Evolutionary conservation across 2,797 vertebrate genomes (phyloP).

Genomic region (Falco berigora): DNA sequence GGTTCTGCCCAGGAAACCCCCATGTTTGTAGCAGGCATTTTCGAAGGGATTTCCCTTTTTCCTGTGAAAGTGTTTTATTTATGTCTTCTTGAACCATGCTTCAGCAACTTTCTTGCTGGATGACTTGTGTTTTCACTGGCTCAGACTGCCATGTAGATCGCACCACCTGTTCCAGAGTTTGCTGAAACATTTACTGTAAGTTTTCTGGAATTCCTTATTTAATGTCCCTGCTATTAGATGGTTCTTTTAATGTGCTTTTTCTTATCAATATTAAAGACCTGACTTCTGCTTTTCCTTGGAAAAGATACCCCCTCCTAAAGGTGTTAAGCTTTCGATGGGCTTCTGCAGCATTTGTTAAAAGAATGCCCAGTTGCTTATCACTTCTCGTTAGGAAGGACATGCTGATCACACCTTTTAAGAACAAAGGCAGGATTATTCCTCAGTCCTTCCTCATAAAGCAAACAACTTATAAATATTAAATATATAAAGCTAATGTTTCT

Average conservation of each 20-base stretch:
- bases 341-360: slow-evolving; percentile 25
- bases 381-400: slow-evolving; percentile 35
- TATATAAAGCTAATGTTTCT: background rate
- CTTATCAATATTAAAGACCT: slow-evolving; percentile 40
- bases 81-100: slow-evolving; percentile 17
- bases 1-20: slow-evolving; percentile 11
- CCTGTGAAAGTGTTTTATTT: slow-evolving; percentile 28
- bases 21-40: background rate
- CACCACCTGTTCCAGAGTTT: slow-evolving; percentile 58
- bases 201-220: slow-evolving; percentile 37
- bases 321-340: slow-evolving; percentile 12
- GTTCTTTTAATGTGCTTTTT: slow-evolving; percentile 12
- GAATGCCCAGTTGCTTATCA: slow-evolving; percentile 46
- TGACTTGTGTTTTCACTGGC: slow-evolving; percentile 60
- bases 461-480: slow-evolving; percentile 49
- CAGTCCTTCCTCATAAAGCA: slow-evolving; percentile 19
- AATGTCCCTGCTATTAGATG: background rate
- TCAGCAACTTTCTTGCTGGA: slow-evolving; percentile 28
- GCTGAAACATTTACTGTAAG: slow-evolving; percentile 19
- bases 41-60: slow-evolving; percentile 9
- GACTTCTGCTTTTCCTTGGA: background rate
- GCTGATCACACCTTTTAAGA: slow-evolving; percentile 51
- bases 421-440: slow-evolving; percentile 44
- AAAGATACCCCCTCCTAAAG: background rate
- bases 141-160: background rate